Base-by-base conservation (phyloP, 2,888 invertebrate genomes). In the Palloptera scutellata region DNA sequence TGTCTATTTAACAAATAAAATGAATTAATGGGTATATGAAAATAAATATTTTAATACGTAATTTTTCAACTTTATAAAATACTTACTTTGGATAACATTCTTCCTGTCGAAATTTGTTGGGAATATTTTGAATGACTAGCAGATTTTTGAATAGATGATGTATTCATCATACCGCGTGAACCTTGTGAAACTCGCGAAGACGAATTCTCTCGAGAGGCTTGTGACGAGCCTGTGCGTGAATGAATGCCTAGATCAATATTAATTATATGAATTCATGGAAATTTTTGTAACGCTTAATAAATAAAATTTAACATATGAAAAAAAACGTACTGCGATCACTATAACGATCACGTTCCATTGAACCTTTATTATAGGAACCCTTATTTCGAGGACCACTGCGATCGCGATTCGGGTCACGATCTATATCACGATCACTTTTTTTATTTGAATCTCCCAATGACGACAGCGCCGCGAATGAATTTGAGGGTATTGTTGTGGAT, bases 171-270 rank as follows among this genome's bases (percentile, higher is more conserved):
- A 63, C 76, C 72, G 30, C 80, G 77, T 68, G 72, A 73, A 66
- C 77, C 77, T 66, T 79, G 82, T 17, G 72, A 71, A 66, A 73
- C 75, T 17, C 83, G 78, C 3, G 84, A 82, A 1, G 83, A 79
- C 0, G 85, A 85, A 62, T 77, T 86, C 72, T 86, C 87, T 42
- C 86, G 80, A 5, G 86, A 86, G 11, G 87, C 82, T 69, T 89
- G 88, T 69, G 89, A 88, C 57, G 89, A 89, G 64, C 89, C 88
- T 51, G 89, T 88, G 70, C 89, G 85, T 9, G 88, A 87, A 72
- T 86, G 85, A 57, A 88, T 84, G 62, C 78, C 83, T 83, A 62
- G 11, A 70, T 12, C 86, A 86, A 73, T 15, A n/a, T 48, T 8
- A 48, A 48, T 48, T 48, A 30, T 15, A 17, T 40, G 10, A 12